These are phyloP conservation scores for Aurelia sp. DNA, from an alignment of 30 jellyfish, hydroid and myxozoan genomes.

Conservation along the genomic window DNA sequence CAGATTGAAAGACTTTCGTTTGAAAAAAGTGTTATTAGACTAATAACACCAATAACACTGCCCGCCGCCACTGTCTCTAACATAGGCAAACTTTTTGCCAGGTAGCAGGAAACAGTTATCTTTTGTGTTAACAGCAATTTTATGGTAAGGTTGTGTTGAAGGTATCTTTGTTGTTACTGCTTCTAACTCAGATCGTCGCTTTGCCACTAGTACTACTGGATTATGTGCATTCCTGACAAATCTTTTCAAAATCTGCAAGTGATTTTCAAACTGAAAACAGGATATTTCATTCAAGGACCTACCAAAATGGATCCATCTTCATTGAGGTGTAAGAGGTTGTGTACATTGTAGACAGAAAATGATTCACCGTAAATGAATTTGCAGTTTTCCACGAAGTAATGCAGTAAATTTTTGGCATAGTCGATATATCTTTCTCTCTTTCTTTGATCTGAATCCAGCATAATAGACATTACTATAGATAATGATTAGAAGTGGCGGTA, in stretches of 20 bases:
- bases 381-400: constrained; percentile 49
- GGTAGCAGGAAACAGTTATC: constrained; percentile 20
- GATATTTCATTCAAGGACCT: constrained; percentile 37
- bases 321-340: constrained; percentile 34
- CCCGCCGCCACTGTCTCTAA: no score
- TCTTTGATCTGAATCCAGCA: constrained; percentile 39
- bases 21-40: no score
- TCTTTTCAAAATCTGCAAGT: constrained; percentile 14
- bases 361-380: constrained; percentile 44
- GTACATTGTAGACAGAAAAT: constrained; percentile 78
- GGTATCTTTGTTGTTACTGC: neutral
- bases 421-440: constrained; percentile 20
- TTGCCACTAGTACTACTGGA: constrained; percentile 26
- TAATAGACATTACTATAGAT: constrained; percentile 39
- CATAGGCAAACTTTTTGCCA: constrained; percentile 18
- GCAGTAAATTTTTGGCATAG: constrained; percentile 57
- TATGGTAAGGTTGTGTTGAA: neutral
- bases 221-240: constrained; percentile 21
- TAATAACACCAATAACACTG: no score
- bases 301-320: constrained; percentile 36
- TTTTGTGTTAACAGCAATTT: neutral
- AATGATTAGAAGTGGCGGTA: constrained; percentile 49
- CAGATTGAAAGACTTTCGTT: no score
- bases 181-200: constrained; percentile 18
- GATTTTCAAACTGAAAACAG: constrained; percentile 12